These are phyloP conservation scores for Drosophila paracracens DNA, from an alignment of 2,888 invertebrate species.

Conservation along the genomic window DNA sequence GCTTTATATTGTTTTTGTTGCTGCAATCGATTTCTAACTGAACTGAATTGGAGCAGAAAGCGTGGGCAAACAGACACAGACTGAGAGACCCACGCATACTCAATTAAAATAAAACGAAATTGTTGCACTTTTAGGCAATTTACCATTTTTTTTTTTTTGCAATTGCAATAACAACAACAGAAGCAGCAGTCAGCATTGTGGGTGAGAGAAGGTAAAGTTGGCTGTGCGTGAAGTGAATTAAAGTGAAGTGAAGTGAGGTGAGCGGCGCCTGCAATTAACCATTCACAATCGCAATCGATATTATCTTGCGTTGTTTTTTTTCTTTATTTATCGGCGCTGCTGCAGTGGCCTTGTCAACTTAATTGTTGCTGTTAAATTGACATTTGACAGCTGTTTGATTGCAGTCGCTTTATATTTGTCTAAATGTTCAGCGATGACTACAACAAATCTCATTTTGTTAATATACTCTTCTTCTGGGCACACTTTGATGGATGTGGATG, in stretches of 20 bases:
- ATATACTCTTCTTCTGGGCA: constrained; percentile 26
- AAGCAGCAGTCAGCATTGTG: constrained; percentile 10
- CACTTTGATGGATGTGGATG: constrained; percentile 62
- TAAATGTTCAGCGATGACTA: constrained; percentile 15
- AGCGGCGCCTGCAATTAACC: constrained; percentile 49
- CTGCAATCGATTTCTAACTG: constrained; percentile 77
- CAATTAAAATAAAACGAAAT: constrained; percentile 68
- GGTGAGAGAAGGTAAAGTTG: constrained; percentile 19
- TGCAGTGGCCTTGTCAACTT: constrained; percentile 34
- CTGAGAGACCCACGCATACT: constrained; percentile 64
- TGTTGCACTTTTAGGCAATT: constrained; percentile 53
- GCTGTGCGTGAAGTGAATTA: constrained; percentile 45
- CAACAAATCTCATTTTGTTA: constrained; percentile 42
- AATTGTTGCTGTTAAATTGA: constrained; percentile 37
- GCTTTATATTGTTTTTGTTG: constrained; percentile 49
- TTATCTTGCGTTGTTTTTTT: constrained; percentile 20
- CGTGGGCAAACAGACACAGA: constrained; percentile 64
- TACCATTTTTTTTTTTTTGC: constrained; percentile 39
- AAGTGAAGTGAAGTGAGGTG: constrained; percentile 48
- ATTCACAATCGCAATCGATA: constrained; percentile 50
- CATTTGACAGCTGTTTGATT: constrained; percentile 55
- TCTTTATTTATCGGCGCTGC: constrained; percentile 35
- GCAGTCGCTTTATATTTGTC: constrained; percentile 45
- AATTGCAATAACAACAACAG: constrained; percentile 36
- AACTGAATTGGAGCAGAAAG: constrained; percentile 79